Evolutionary conservation across 2,797 vertebrate genomes (phyloP).

Genomic region (Neosilurus hyrtlii): DNA sequence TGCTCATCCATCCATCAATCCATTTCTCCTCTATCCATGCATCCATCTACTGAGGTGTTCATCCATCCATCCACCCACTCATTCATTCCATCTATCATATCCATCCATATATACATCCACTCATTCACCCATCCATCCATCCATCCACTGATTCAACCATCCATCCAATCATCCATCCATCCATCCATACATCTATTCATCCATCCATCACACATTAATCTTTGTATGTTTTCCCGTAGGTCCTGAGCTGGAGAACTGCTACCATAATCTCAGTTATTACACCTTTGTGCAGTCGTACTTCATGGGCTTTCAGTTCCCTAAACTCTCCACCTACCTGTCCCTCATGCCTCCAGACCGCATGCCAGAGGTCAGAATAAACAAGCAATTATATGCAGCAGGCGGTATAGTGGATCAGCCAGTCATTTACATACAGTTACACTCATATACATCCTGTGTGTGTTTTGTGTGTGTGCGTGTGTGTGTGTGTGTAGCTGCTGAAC

Average conservation of each 20-base stretch:
- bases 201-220: too few species aligned
- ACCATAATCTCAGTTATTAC: conserved; percentile 66
- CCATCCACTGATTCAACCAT: not conserved
- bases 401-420: not conserved
- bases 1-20: not conserved
- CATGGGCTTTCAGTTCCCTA: conserved; percentile 71
- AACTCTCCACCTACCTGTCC: conserved; percentile 66
- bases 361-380: conserved; percentile 60
- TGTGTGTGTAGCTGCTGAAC: conserved; percentile 66
- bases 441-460: not conserved
- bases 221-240: conserved; percentile 47
- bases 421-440: not conserved
- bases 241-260: conserved; percentile 65
- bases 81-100: not conserved
- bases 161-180: not conserved
- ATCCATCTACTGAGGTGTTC: not conserved
- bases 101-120: not conserved
- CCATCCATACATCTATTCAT: too few species aligned
- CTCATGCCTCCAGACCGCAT: conserved; percentile 62
- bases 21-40: not conserved
- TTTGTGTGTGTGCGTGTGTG: conserved; percentile 24
- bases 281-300: conserved; percentile 63
- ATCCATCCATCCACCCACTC: too few species aligned
- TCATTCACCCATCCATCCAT: not conserved
- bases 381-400: not conserved